These are phyloP conservation scores for Theocolax elegans DNA, from an alignment of 1,140 invertebrate genomes.

Conservation along the genomic window DNA sequence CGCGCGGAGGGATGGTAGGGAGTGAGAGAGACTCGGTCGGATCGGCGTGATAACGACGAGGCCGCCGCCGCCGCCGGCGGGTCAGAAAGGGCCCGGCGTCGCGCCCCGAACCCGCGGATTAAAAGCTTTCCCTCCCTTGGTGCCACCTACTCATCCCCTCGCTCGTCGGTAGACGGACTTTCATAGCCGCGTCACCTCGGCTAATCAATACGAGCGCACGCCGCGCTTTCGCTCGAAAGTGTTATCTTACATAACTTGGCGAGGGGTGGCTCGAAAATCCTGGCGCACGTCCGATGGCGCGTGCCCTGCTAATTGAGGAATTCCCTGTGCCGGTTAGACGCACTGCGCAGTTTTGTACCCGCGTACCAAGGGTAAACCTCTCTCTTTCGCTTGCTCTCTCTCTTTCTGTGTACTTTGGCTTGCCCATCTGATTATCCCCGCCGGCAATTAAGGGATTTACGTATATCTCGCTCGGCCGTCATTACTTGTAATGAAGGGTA, in stretches of 20 bases:
- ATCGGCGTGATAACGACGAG: constrained; percentile 10
- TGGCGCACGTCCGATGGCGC: neutral
- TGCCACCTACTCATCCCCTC: neutral
- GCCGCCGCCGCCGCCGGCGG: neutral
- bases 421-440: constrained; percentile 4
- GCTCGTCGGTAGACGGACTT: neutral
- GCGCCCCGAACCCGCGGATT: neutral
- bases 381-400: too few species aligned
- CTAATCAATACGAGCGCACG: constrained; percentile 21
- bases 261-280: neutral
- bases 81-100: neutral
- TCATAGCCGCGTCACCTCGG: neutral
- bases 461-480: neutral
- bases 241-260: constrained; percentile 14
- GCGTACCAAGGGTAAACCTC: too few species aligned
- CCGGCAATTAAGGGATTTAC: constrained; percentile 28
- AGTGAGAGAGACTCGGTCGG: neutral
- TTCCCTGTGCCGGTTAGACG: neutral
- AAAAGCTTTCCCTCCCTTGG: constrained; percentile 9
- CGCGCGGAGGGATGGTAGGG: neutral
- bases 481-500: neutral
- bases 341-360: too few species aligned
- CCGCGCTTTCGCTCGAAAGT: neutral
- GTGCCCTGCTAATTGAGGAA: constrained; percentile 27
- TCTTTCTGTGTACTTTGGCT: neutral